Evolutionary conservation across 2,797 vertebrate species (phyloP), one percentile per base, ranked within the genome.

Genomic region (Arvicola amphibius): DNA sequence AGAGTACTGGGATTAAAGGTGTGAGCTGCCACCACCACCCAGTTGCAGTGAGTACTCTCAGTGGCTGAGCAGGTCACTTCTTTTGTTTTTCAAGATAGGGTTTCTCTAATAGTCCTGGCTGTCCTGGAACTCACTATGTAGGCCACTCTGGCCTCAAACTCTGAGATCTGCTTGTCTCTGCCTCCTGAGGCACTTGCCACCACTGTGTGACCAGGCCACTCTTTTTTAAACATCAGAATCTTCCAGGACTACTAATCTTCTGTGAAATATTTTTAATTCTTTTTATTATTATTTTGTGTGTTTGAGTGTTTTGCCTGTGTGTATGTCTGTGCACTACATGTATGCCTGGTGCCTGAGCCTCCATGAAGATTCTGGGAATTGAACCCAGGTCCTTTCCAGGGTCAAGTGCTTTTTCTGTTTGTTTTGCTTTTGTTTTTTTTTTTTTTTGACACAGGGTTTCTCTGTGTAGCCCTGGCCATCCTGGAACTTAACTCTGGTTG

Each of bases 221-320:
- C 65, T 71, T n/a, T 92, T 94, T 48, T 14, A 85, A 88, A 65
- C 23, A 32, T 76, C 93, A 91, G 37, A 84, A 94, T 4, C 71
- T 81, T 81, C 67, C n/a, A 23, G 76, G 81, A 51, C 16, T 76
- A 77, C 32, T 12, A 37, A 7, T 73, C 40, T 56, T 85, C 43
- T 65, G 43, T 51, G 67, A 93, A 94, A 84, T 69, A 78, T 56
- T 93, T 89, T 94, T 89, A 59, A 17, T 6, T 46, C 73, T 40
- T 53, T 61, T 7, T n/a, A n/a, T 51, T 73, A 71, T 32, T 48
- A n/a, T n/a, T 84, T 65, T 84, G 16, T n/a, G 21, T 51, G 6
- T 51, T n/a, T 67, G 25, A 19, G 37, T 19, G 80, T 17, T 80
- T 56, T 37, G 46, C 12, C 94, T 69, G 32, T 32, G 10, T 48